Evolutionary conservation across 2,797 vertebrate genomes (phyloP).

Genomic region (Poeciliopsis infans): DNA sequence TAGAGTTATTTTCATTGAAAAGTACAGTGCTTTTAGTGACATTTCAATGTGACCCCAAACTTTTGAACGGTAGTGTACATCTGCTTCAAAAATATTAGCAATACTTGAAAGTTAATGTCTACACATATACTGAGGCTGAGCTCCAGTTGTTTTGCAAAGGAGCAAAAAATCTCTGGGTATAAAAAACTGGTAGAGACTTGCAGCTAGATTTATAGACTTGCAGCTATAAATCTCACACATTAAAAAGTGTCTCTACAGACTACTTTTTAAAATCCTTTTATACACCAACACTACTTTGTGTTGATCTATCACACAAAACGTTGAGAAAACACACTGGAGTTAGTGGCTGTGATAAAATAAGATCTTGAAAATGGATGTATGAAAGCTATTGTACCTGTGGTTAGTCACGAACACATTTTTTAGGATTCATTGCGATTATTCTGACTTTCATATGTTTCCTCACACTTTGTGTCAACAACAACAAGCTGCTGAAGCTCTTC

Average conservation of each 20-base stretch:
- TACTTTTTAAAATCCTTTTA: not conserved
- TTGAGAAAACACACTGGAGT: not conserved
- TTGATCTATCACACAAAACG: not conserved
- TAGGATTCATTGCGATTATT: not conserved
- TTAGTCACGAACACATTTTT: not conserved
- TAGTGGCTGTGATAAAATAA: not conserved
- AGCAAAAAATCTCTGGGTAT: not conserved
- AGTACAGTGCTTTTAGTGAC: no score
- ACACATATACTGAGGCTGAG: not conserved
- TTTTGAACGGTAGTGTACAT: no score
- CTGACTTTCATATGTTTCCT: not conserved
- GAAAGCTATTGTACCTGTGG: not conserved
- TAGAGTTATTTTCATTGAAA: no score
- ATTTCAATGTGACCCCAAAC: no score
- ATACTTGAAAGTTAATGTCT: not conserved
- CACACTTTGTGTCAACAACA: not conserved
- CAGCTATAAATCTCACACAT: not conserved
- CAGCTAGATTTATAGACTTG: not conserved
- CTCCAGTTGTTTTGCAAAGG: not conserved
- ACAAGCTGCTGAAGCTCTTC: not conserved
- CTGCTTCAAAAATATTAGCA: not conserved
- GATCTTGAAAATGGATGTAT: not conserved
- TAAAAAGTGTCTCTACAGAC: not conserved
- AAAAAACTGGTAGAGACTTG: not conserved
- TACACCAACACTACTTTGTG: not conserved